These are phyloP conservation scores for Eudasyphora cyanicolor DNA, from an alignment of 2,888 invertebrate species.

Conservation along the genomic window DNA sequence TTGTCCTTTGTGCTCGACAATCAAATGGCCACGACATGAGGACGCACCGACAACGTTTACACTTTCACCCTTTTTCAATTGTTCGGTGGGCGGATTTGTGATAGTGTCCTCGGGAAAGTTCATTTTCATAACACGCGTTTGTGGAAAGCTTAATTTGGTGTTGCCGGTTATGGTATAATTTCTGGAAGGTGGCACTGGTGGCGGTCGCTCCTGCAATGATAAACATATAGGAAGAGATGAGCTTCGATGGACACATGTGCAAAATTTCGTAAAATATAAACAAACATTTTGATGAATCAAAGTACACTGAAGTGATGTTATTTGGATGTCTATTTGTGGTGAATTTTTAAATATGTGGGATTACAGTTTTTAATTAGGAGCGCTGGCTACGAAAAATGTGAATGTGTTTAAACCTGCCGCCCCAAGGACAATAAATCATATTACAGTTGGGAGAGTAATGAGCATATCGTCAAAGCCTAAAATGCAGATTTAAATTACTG, in stretches of 20 bases:
- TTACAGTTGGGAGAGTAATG: too few species aligned
- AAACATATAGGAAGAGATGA: not conserved
- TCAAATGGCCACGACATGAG: constrained; percentile 90
- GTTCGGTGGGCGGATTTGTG: constrained; percentile 77
- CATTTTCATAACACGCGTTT: constrained; percentile 94
- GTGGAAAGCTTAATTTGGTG: constrained; percentile 95
- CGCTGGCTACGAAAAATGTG: too few species aligned
- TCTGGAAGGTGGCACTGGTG: constrained; percentile 94
- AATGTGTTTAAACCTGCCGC: too few species aligned
- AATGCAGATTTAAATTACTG: too few species aligned
- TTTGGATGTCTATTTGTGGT: not conserved
- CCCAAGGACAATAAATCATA: too few species aligned
- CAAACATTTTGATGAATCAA: not conserved
- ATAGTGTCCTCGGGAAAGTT: constrained; percentile 86
- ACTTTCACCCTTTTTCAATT: constrained; percentile 89
- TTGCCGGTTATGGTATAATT: constrained; percentile 95
- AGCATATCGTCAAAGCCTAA: too few species aligned
- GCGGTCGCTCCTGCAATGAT: constrained; percentile 89
- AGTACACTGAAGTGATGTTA: too few species aligned
- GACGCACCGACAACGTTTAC: constrained; percentile 95
- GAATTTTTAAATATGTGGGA: not conserved
- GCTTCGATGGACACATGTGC: constrained; percentile 12
- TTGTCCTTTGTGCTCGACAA: constrained; percentile 89
- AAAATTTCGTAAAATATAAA: not conserved
- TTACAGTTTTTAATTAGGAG: too few species aligned